Conservation (phyloP, 2,888 invertebrate genomes). For the Zeuzera pyrina region DNA sequence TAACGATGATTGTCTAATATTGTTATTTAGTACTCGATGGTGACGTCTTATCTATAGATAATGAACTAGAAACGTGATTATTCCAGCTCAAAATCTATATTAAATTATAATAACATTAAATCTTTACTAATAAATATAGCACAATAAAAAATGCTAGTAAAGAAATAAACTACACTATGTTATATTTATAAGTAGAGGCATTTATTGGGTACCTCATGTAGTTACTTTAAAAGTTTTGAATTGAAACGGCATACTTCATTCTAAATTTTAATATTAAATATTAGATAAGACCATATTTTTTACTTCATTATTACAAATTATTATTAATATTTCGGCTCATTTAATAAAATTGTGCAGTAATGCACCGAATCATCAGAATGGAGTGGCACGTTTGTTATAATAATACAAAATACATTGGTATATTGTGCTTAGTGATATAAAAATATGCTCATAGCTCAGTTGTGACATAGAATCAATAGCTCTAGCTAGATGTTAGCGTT, state of each 20-base stretch:
- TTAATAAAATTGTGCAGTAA: constrained; percentile 40
- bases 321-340: constrained; percentile 38
- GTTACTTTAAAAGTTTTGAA: constrained; percentile 29
- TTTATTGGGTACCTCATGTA: constrained; percentile 35
- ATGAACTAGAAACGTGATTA: constrained; percentile 25
- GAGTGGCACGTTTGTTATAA: constrained; percentile 35
- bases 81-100: constrained; percentile 42
- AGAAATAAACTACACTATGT: constrained; percentile 21
- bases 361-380: constrained; percentile 24
- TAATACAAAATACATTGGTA: constrained; percentile 40
- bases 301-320: constrained; percentile 37
- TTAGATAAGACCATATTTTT: constrained; percentile 52
- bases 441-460: constrained; percentile 66
- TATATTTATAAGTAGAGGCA: constrained; percentile 44
- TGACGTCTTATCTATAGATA: too few relatives aligned
- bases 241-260: constrained; percentile 27
- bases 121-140: constrained; percentile 48
- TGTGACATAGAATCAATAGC: constrained; percentile 62
- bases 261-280: constrained; percentile 45
- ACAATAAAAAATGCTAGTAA: constrained; percentile 23
- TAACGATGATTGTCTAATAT: constrained; percentile 10
- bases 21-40: constrained; percentile 1
- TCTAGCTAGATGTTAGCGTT: constrained; percentile 59
- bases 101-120: constrained; percentile 25
- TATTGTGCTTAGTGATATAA: constrained; percentile 65